These are phyloP conservation scores for Xiphophorus hellerii DNA, from an alignment of 2,113 vertebrate species.

Conservation along the genomic window DNA sequence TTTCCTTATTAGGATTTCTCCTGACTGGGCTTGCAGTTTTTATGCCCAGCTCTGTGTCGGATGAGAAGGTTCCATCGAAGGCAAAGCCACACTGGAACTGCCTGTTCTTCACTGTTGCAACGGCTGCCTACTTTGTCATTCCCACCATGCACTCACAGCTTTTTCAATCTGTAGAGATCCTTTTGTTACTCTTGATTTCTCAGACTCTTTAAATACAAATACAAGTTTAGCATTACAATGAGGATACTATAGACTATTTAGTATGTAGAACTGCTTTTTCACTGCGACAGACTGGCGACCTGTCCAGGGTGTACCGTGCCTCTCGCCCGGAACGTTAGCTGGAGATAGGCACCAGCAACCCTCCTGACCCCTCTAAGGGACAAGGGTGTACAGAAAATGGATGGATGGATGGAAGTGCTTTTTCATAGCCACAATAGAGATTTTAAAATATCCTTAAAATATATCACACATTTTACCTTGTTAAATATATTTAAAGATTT, in stretches of 20 bases:
- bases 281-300: too few species aligned
- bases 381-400: too few species aligned
- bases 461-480: slow-evolving; percentile 2
- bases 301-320: too few species aligned
- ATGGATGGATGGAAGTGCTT: not conserved
- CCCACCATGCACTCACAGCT: slow-evolving; percentile 34
- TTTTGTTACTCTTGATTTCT: slow-evolving; percentile 70
- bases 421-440: slow-evolving; percentile 42
- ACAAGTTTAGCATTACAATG: slow-evolving; percentile 63
- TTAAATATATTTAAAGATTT: not conserved
- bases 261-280: slow-evolving; percentile 34
- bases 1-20: slow-evolving; percentile 80
- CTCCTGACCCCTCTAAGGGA: too few species aligned
- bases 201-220: slow-evolving; percentile 55
- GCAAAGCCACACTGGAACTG: slow-evolving; percentile 64
- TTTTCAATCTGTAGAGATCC: slow-evolving; percentile 33
- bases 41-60: slow-evolving; percentile 71
- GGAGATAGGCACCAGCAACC: too few species aligned
- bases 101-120: slow-evolving; percentile 39
- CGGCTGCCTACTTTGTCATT: slow-evolving; percentile 46
- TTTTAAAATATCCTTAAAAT: slow-evolving; percentile 12
- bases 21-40: slow-evolving; percentile 69
- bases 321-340: too few species aligned
- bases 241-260: slow-evolving; percentile 33
- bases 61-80: slow-evolving; percentile 71